Evolutionary conservation across 1,140 invertebrate species (phyloP).

Genomic region (Formica selysi): DNA sequence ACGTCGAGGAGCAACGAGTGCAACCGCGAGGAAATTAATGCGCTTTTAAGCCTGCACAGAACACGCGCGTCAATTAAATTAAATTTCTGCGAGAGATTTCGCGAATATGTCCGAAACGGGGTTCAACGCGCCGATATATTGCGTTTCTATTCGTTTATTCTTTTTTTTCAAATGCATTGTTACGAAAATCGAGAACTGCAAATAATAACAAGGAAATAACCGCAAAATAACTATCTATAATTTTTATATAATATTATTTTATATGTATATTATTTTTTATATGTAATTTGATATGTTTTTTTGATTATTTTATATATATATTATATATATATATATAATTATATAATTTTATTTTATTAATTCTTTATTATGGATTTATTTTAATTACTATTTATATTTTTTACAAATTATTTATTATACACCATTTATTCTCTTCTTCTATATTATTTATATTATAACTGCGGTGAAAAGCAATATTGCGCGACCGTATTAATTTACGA

Average conservation of each 20-base stretch:
- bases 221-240: background rate
- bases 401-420: background rate
- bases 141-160: background rate
- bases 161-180: background rate
- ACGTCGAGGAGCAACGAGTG: conserved; percentile 58
- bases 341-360: background rate
- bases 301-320: no score
- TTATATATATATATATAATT: no score
- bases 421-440: background rate
- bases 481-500: background rate
- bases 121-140: background rate
- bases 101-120: conserved; percentile 5
- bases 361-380: background rate
- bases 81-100: conserved; percentile 50
- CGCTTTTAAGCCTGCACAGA: conserved; percentile 49
- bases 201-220: background rate
- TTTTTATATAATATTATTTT: no score
- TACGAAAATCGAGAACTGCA: background rate
- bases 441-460: conserved; percentile 10
- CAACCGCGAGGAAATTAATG: conserved; percentile 61
- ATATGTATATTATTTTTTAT: no score
- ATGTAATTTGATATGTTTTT: no score
- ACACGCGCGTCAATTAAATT: conserved; percentile 67
- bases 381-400: background rate
- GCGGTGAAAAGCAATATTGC: background rate